These are phyloP conservation scores for Smithornis capensis DNA, from an alignment of 2,113 vertebrate species.

Conservation along the genomic window DNA sequence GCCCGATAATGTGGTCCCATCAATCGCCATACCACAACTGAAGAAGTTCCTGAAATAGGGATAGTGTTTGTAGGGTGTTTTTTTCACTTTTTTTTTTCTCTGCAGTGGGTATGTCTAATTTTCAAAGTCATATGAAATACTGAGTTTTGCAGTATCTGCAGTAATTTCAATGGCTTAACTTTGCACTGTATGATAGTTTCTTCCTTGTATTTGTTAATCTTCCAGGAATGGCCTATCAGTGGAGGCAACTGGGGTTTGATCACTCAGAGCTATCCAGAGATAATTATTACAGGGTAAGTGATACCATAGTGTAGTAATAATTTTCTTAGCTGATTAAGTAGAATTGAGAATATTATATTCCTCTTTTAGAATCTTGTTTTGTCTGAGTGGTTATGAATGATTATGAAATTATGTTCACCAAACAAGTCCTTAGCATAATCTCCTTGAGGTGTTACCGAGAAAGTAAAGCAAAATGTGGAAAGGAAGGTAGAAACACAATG, in stretches of 20 bases:
- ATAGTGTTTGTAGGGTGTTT: not conserved
- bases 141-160: not conserved
- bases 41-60: not conserved
- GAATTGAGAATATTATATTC: not conserved
- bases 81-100: too few relatives aligned
- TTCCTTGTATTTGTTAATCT: conserved; percentile 52
- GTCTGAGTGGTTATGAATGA: not conserved
- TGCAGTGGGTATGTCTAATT: not conserved
- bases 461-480: not conserved
- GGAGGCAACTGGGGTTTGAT: conserved; percentile 98
- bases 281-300: conserved; percentile 98
- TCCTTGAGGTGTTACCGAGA: not conserved
- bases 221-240: conserved; percentile 97
- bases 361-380: not conserved
- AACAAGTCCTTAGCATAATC: not conserved
- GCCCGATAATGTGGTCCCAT: not conserved
- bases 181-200: not conserved
- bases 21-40: rapidly evolving
- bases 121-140: not conserved
- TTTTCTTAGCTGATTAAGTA: not conserved
- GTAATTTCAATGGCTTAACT: not conserved
- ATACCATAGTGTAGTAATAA: not conserved
- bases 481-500: not conserved
- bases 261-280: conserved; percentile 97
- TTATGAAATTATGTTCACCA: not conserved